phyloP scores from a whole-genome alignment of 1,140 invertebrate genomes.

The Dendroctonus ponderosae region DNA sequence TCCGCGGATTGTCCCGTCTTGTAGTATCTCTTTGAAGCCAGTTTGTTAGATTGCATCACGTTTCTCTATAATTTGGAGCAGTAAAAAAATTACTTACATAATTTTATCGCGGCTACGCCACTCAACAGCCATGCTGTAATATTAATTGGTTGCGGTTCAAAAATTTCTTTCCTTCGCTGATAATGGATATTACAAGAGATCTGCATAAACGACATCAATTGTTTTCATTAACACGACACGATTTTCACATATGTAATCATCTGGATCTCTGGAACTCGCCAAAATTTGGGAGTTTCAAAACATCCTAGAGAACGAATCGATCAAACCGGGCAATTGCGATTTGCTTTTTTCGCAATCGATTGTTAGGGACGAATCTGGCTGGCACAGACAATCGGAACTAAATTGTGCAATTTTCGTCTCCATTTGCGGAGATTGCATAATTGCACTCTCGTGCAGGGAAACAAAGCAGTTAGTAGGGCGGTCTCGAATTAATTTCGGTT shows the following conservation, averaged over 20 bases:
- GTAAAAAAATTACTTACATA: neutral
- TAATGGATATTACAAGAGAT: no score
- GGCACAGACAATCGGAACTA: slow-evolving; percentile 1
- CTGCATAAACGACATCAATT: no score
- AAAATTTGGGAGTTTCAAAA: no score
- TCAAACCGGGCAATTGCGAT: neutral
- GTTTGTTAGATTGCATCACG: neutral
- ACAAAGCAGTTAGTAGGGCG: slow-evolving; percentile 9
- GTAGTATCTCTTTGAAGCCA: neutral
- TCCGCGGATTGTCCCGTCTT: neutral
- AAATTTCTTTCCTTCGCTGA: no score
- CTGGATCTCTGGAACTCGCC: no score
- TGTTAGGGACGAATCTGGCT: neutral
- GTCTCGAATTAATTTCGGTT: slow-evolving; percentile 4
- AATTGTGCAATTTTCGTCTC: slow-evolving; percentile 13
- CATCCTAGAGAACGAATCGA: no score
- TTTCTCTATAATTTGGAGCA: slow-evolving; percentile 2
- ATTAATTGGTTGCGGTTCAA: no score
- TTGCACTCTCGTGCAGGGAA: slow-evolving; percentile 7
- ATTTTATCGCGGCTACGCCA: no score
- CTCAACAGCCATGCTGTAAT: no score
- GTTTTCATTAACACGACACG: no score
- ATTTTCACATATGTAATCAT: no score
- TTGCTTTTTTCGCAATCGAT: slow-evolving; percentile 4
- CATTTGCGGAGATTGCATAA: slow-evolving; percentile 5